A percentile compares a stretch with the other conserved stretches of the same genome.
Evolutionary conservation across 2,113 vertebrate species (phyloP).

Genomic region (Rhinoptilus africanus): DNA sequence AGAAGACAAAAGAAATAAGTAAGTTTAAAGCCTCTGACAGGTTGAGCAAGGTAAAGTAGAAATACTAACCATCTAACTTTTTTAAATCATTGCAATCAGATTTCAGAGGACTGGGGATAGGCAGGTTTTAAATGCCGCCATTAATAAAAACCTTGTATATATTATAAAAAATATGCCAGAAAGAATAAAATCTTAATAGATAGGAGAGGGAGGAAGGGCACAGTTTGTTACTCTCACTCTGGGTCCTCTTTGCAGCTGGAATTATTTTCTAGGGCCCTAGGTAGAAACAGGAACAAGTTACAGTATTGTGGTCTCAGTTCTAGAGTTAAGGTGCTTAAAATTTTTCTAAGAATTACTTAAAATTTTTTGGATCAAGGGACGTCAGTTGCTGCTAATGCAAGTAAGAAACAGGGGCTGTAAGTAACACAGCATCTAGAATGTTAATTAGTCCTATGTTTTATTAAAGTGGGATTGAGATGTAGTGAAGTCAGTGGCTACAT

Average conservation of each 20-base stretch:
- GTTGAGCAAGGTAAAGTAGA: neutral
- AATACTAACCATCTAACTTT: neutral
- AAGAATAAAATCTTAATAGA: neutral
- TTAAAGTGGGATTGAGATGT: neutral
- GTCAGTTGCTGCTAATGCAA: conserved; percentile 20
- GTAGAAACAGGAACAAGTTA: neutral
- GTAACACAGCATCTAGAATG: conserved; percentile 9
- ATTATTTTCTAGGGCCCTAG: neutral
- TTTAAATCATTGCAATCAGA: neutral
- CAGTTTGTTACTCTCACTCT: neutral
- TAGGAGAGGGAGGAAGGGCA: neutral
- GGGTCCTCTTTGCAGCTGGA: neutral
- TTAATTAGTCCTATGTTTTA: neutral
- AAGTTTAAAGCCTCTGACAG: neutral
- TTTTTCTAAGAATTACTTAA: neutral
- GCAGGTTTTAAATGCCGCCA: neutral
- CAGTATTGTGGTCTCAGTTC: neutral
- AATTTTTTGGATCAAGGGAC: neutral
- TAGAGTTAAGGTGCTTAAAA: neutral
- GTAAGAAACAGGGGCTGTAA: neutral
- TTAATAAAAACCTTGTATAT: neutral
- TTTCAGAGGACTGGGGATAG: neutral
- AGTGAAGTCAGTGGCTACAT: conserved; percentile 1
- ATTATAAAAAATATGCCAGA: neutral
- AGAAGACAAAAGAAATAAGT: neutral